Percentiles rank a stretch among this genome's conserved stretches.
Conservation (phyloP, 2,888 invertebrate species). For the Melinaea menophilus region DNA sequence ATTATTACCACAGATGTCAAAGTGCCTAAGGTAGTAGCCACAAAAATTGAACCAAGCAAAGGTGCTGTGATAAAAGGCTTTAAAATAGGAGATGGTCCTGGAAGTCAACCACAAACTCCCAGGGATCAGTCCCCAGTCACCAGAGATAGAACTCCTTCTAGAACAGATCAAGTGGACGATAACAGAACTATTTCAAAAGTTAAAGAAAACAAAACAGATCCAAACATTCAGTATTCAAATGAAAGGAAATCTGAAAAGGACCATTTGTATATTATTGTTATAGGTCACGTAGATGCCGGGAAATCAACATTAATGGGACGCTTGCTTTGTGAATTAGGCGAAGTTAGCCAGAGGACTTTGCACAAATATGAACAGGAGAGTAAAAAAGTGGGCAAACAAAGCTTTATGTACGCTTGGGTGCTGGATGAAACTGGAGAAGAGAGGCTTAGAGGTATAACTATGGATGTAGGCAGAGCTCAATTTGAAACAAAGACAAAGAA, state of each 20-base stretch:
- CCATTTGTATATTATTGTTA: constrained; percentile 93
- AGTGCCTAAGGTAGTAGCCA: constrained; percentile 59
- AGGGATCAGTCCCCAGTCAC: constrained; percentile 83
- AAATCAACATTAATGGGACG: constrained; percentile 99
- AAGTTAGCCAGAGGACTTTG: constrained; percentile 91
- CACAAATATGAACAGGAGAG: constrained; percentile 99
- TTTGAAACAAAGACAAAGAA: constrained; percentile 92
- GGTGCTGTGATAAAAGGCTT: constrained; percentile 77
- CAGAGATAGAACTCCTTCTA: constrained; percentile 73
- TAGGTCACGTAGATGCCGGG: constrained; percentile 98
- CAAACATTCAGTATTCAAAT: constrained; percentile 80
- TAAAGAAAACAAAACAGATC: constrained; percentile 78
- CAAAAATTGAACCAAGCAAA: constrained; percentile 66
- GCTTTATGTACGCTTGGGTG: constrained; percentile 99
- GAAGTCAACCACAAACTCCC: constrained; percentile 74
- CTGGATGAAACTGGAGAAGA: constrained; percentile 99
- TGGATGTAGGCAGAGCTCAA: constrained; percentile 96
- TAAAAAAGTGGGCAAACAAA: constrained; percentile 97
- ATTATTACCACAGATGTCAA: constrained; percentile 45
- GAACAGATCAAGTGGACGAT: constrained; percentile 58
- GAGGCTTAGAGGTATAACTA: constrained; percentile 96
- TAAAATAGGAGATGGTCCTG: constrained; percentile 57
- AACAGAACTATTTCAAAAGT: constrained; percentile 61
- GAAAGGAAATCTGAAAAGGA: constrained; percentile 90
- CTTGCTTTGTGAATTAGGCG: constrained; percentile 90